Base-by-base conservation (phyloP, 2,113 vertebrate genomes). In the Ailurus styani region DNA sequence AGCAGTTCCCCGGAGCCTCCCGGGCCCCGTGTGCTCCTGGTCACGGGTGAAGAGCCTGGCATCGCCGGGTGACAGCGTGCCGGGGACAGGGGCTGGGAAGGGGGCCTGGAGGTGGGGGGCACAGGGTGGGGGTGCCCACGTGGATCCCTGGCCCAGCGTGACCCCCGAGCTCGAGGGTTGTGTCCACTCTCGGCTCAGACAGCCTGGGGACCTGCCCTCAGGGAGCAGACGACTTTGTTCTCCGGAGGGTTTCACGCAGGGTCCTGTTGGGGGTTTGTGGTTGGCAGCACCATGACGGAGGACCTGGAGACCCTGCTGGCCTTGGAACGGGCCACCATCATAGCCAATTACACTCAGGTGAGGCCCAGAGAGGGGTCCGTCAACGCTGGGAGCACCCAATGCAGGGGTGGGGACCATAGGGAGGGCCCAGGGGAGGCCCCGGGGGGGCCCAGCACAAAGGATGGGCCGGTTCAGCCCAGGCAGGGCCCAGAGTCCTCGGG, bases 11-110 rank as follows among this genome's bases (percentile, higher is more conserved):
- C 31, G 5, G 54, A 42, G 40, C 5, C 7, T 7, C 18, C 6
- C 7, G 7, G 25, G 5, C 12, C 40, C 25, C 7, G 3, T 25
- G 37, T 6, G 29, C 13, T 47, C 70, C 52, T 2, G 14, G 42
- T 17, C 2, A 7, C 4, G 0, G 13, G 2, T 18, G 27, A 5
- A n/a, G 47, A 21, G 29, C 13, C 18, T 0, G 0, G 11, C 18
- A 45, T 17, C 70, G 7, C 40, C 0, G 0, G 1, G 13, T 45
- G 29, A 75, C 52, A 34, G 20, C 1, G 0, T 14, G n/a, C 54
- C 7, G 11, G 15, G 85, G 52, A 5, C 37, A 6, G 70, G 42
- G 18, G 52, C 86, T 7, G 2, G 70, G 87, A 47, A 15, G 21
- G 40, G 21, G 10, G 68, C 2, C 14, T 7, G 20, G 6, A 18